Evolutionary conservation across 2,797 vertebrate species (phyloP).

Genomic region (Diglossa cyanea): DNA sequence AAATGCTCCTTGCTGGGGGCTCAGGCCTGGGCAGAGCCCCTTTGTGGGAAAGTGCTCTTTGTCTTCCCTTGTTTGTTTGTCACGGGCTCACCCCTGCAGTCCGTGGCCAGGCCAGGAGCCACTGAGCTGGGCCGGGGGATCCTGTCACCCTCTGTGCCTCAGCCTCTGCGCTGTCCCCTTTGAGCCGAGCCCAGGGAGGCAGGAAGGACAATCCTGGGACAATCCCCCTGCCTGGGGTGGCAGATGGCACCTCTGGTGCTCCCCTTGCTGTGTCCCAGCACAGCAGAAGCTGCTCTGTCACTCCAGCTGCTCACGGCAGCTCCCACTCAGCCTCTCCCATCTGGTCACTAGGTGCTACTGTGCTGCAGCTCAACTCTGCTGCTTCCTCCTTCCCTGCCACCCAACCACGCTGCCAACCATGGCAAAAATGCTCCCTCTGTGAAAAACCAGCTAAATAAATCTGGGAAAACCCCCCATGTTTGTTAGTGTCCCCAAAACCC

Average conservation of each 20-base stretch:
- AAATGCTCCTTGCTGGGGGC: background rate
- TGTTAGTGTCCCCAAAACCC: background rate
- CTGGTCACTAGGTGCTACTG: background rate
- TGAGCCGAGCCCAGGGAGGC: background rate
- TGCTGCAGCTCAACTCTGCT: background rate
- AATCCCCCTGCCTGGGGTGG: background rate
- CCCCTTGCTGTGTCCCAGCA: background rate
- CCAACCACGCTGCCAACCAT: background rate
- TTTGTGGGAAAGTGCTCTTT: background rate
- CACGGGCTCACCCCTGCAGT: background rate
- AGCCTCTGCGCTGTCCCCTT: background rate
- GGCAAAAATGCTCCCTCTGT: background rate
- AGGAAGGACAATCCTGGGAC: background rate
- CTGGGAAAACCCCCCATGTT: rapidly evolving
- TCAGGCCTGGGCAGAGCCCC: background rate
- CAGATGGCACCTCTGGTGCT: background rate
- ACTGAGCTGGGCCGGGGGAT: background rate
- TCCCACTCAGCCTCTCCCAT: background rate
- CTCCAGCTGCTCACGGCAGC: background rate
- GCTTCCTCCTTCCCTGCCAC: background rate
- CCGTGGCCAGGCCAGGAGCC: background rate
- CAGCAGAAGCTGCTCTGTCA: background rate
- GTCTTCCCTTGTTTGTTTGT: background rate
- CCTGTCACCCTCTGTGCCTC: background rate
- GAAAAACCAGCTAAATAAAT: background rate